phyloP scores from a whole-genome alignment of 1,140 invertebrate genomes.

The Polypedilum vanderplanki region DNA sequence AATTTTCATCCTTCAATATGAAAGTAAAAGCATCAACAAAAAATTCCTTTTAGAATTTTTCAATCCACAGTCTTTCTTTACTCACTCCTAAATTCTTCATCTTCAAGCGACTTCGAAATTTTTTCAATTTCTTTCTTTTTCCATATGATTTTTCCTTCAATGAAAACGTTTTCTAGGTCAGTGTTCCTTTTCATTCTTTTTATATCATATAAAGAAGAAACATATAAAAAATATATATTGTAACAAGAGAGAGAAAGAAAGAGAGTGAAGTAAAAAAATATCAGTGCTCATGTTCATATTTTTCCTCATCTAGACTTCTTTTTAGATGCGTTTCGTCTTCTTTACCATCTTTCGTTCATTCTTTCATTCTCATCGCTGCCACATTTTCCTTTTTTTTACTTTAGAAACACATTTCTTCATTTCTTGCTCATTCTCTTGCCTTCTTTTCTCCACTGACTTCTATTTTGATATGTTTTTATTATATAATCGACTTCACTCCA shows the following conservation, averaged over 20 bases:
- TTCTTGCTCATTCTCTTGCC: slow-evolving; percentile 9
- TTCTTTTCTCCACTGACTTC: background rate
- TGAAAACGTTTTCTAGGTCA: slow-evolving; percentile 32
- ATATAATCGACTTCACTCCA: background rate
- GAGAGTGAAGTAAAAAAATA: slow-evolving; percentile 34
- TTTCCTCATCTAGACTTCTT: background rate
- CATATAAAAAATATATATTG: slow-evolving; percentile 21
- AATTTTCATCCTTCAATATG: too few relatives aligned
- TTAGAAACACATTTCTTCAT: slow-evolving; percentile 25
- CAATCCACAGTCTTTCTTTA: background rate
- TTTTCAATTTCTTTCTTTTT: slow-evolving; percentile 2
- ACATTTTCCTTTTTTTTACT: background rate
- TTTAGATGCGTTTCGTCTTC: slow-evolving; percentile 1
- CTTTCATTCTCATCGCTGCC: slow-evolving; percentile 29
- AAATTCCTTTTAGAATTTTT: background rate
- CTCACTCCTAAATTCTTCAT: background rate
- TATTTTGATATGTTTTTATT: background rate
- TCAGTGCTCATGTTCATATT: slow-evolving; percentile 6
- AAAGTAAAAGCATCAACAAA: too few relatives aligned
- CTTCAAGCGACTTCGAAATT: background rate
- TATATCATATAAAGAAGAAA: background rate
- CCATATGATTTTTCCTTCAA: slow-evolving; percentile 22
- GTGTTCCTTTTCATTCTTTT: slow-evolving; percentile 27
- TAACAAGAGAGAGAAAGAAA: slow-evolving; percentile 25
- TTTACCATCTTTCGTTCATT: slow-evolving; percentile 30